These are phyloP conservation scores for Malachius bipustulatus DNA, from an alignment of 2,888 invertebrate species.

Conservation along the genomic window DNA sequence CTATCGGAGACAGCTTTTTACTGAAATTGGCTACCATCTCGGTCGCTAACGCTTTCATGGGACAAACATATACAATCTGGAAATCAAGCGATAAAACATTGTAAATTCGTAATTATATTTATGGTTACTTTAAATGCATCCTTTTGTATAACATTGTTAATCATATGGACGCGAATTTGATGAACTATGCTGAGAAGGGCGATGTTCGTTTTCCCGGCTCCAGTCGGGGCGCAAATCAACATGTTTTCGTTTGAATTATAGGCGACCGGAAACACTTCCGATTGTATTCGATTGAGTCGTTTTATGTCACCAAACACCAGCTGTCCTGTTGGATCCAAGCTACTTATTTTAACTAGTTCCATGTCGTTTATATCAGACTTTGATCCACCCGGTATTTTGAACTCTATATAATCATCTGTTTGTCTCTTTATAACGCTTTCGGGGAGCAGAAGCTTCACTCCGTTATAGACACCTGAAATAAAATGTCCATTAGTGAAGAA, in stretches of 20 bases:
- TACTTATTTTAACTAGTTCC: conserved; percentile 34
- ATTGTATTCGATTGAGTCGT: conserved; percentile 86
- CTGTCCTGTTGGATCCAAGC: conserved; percentile 63
- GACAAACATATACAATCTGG: conserved; percentile 94
- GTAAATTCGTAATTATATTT: too few species aligned
- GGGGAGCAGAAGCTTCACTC: conserved; percentile 40
- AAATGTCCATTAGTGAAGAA: too few species aligned
- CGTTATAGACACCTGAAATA: conserved; percentile 27
- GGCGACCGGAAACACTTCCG: conserved; percentile 88
- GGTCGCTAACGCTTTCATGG: conserved; percentile 98
- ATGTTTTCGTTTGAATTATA: conserved; percentile 95
- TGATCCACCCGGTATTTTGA: conserved; percentile 64
- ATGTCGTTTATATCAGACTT: conserved; percentile 45
- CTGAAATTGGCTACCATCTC: conserved; percentile 97
- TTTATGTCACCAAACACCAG: conserved; percentile 81
- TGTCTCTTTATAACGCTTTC: conserved; percentile 64
- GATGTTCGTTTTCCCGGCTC: conserved; percentile 98
- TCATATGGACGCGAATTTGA: conserved; percentile 76
- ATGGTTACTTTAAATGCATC: conserved; percentile 82
- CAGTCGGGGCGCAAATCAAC: conserved; percentile 96
- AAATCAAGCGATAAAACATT: too few species aligned
- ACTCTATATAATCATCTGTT: conserved; percentile 70
- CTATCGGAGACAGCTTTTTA: conserved; percentile 60
- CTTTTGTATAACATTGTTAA: conserved; percentile 69
- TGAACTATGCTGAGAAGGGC: conserved; percentile 88